Conservation (phyloP, 2,113 vertebrate genomes). For the Thunnus maccoyii region DNA sequence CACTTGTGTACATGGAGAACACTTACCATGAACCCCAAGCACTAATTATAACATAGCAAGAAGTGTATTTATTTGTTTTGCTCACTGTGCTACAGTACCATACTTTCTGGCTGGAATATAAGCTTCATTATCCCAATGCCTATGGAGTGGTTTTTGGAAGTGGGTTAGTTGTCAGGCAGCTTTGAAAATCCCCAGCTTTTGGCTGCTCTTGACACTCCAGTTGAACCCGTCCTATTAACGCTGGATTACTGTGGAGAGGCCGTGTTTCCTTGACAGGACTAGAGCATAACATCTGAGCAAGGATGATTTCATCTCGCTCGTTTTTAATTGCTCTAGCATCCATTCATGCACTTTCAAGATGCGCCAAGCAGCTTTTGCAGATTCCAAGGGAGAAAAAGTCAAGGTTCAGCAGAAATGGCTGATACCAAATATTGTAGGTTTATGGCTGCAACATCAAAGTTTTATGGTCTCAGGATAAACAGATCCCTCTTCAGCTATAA, state of each 20-base stretch:
- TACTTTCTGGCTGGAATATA: slow-evolving; percentile 62
- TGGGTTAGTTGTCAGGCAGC: slow-evolving; percentile 89
- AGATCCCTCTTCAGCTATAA: slow-evolving; percentile 36
- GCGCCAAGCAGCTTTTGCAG: slow-evolving; percentile 64
- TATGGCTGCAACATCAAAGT: slow-evolving; percentile 67
- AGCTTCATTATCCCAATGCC: slow-evolving; percentile 91
- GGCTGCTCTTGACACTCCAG: slow-evolving; percentile 92
- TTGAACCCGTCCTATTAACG: slow-evolving; percentile 93
- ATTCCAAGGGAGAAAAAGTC: slow-evolving; percentile 56
- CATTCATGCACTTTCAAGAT: slow-evolving; percentile 71
- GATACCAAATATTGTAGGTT: slow-evolving; percentile 50
- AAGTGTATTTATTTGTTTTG: slow-evolving; percentile 81
- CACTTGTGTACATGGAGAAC: slow-evolving; percentile 86
- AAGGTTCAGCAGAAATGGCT: slow-evolving; percentile 70
- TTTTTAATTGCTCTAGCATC: slow-evolving; percentile 89
- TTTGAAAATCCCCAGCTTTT: slow-evolving; percentile 92
- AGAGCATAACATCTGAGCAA: slow-evolving; percentile 86
- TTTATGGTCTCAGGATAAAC: slow-evolving; percentile 62
- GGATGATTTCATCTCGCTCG: slow-evolving; percentile 86
- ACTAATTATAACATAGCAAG: slow-evolving; percentile 91
- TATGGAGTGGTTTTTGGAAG: slow-evolving; percentile 91
- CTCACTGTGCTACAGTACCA: slow-evolving; percentile 26
- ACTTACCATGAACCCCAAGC: slow-evolving; percentile 86
- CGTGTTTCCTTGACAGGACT: slow-evolving; percentile 87
- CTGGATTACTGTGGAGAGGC: slow-evolving; percentile 87